Base-by-base conservation (phyloP, 2,113 vertebrate species). In the Pollachius pollachius region DNA sequence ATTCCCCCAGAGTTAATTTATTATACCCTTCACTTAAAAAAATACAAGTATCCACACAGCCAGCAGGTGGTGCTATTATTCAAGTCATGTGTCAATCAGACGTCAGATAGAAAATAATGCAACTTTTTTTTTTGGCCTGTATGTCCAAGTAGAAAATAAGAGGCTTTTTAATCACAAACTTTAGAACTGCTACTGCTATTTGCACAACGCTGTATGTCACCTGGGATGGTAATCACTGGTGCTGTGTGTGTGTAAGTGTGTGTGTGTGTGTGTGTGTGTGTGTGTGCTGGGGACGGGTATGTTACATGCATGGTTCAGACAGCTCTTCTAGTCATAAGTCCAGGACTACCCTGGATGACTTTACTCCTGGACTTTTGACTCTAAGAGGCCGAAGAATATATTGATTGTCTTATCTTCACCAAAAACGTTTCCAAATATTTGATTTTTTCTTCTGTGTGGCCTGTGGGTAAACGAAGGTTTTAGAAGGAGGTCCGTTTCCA, bases 51-150 rank as follows among this genome's bases (percentile, higher is more conserved):
- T 69, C 65, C 61, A 27, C 67, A 23, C 15, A 77, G 63, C 81
- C 88, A 89, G 84, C 76, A 89, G 89, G 78, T 86, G 88, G 88
- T 82, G 88, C 82, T 87, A 86, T 23, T 62, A 62, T 27, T 23
- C 60, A 62, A 25, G 23, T 23, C n/a, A 25, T 3, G 5, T 9
- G 41, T 12, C 41, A 48, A 48, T 48, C 41, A 13, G 41, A 48
- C 5, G 11, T 60, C 21, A 19, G 41, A 48, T 8, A 48, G 15
- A 59, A 48, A 48, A 48, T 48, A 48, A 48, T 48, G 58, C n/a
- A 58, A 58, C 9, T 18, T 65, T 63, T 67, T 17, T 48, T 67
- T 70, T 54, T 57, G 58, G 1, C 52, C 5, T 52, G 34, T 48
- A 13, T 64, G 8, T 68, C 41, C 62, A 21, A 74, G 52, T 54